These are phyloP conservation scores for Harpegnathos saltator DNA, from an alignment of 1,140 invertebrate species.

Conservation along the genomic window DNA sequence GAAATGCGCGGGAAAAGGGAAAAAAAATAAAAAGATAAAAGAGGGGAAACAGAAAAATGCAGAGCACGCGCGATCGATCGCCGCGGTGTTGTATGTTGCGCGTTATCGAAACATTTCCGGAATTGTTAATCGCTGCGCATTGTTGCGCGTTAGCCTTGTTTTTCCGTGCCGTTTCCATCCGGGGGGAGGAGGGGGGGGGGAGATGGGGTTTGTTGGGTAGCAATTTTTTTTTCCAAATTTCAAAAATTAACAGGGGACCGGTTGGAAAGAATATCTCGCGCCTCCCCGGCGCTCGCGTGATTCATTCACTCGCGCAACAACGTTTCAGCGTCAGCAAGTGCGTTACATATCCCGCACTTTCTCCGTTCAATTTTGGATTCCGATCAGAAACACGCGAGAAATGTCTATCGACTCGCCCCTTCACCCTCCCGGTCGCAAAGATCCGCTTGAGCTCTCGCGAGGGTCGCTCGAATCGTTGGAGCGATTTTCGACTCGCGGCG, in stretches of 20 bases:
- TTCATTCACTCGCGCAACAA: too few species aligned
- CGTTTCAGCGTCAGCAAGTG: too few species aligned
- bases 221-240: too few species aligned
- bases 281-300: too few species aligned
- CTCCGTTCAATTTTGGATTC: too few species aligned
- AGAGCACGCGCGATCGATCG: background rate
- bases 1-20: too few species aligned
- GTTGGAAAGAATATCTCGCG: too few species aligned
- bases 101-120: slow-evolving; percentile 10
- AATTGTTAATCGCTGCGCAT: background rate
- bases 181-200: background rate
- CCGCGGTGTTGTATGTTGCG: background rate
- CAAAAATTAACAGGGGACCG: background rate
- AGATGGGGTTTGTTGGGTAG: too few species aligned
- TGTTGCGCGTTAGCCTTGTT: background rate
- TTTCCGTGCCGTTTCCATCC: slow-evolving; percentile 7
- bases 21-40: background rate
- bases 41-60: background rate
- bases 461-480: slow-evolving; percentile 18
- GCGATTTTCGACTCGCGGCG: background rate
- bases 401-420: too few species aligned
- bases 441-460: background rate
- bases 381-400: too few species aligned
- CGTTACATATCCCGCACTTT: too few species aligned
- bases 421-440: background rate